Percentiles rank a stretch among this genome's conserved stretches.
These are phyloP conservation scores for Pachyrhynchus sulphureomaculatus DNA, from an alignment of 1,140 invertebrate genomes.

Conservation along the genomic window DNA sequence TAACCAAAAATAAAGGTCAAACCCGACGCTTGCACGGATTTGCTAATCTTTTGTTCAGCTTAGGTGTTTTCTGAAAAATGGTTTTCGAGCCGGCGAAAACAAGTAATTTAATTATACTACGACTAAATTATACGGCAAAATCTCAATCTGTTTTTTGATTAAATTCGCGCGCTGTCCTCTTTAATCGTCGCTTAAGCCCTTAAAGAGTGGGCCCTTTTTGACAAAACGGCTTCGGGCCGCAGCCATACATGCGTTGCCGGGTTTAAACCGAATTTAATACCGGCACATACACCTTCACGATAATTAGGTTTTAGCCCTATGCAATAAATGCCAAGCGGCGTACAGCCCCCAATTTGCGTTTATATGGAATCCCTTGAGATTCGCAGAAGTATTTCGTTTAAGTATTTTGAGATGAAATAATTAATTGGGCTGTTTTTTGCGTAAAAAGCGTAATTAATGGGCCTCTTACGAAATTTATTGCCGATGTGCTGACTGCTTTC, in stretches of 20 bases:
- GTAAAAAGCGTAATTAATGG: too few species aligned
- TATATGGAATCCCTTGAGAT: not conserved
- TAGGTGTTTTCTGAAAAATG: too few species aligned
- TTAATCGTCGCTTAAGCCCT: constrained; percentile 4
- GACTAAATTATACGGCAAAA: constrained; percentile 3
- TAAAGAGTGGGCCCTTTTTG: constrained; percentile 5
- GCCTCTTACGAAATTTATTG: too few species aligned
- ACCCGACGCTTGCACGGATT: too few species aligned
- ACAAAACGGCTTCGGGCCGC: constrained; percentile 1
- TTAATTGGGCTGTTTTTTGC: too few species aligned
- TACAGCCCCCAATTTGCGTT: constrained; percentile 5
- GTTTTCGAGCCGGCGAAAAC: not conserved
- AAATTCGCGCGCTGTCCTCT: constrained; percentile 4
- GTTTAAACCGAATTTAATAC: constrained; percentile 8
- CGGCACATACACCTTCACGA: constrained; percentile 1
- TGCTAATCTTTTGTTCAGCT: too few species aligned
- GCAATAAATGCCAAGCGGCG: constrained; percentile 6
- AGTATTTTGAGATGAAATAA: too few species aligned
- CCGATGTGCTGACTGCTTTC: too few species aligned
- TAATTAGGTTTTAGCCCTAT: constrained; percentile 1
- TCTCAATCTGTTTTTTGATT: constrained; percentile 7
- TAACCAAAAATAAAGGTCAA: too few species aligned
- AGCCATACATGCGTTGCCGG: constrained; percentile 3
- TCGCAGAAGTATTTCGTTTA: not conserved
- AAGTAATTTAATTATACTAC: constrained; percentile 2